Base-by-base conservation (phyloP, 2,888 invertebrate species). In the Flabesymbios commensalis region DNA sequence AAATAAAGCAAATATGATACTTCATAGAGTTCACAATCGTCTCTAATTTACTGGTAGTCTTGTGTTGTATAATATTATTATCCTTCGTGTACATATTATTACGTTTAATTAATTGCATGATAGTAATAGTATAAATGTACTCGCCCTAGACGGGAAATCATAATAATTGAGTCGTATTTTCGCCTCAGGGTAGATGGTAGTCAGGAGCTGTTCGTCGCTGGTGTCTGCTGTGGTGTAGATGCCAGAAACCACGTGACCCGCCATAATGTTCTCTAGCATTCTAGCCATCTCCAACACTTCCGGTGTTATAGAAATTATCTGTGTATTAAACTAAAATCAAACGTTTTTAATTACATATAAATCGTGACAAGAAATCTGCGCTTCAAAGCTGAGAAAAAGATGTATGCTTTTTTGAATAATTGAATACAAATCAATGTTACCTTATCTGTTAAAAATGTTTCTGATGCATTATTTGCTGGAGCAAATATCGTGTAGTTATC, bases 391-490 rank as follows among this genome's bases (percentile, higher is more conserved):
- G n/a, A n/a, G n/a, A n/a, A n/a, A n/a, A n/a, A n/a, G n/a, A n/a
- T n/a, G n/a, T n/a, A n/a, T n/a, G n/a, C n/a, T n/a, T n/a, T n/a
- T n/a, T n/a, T n/a, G n/a, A n/a, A n/a, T n/a, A n/a, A n/a, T n/a
- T n/a, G n/a, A n/a, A n/a, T n/a, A n/a, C n/a, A n/a, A n/a, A n/a
- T n/a, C 24, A 51, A 31, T 53, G 24, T 53, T 53, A 36, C 28
- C 41, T 28, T n/a, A 22, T 19, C 31, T 42, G 43, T 24, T 71
- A 22, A 24, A 26, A 26, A 64, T 36, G 72, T 72, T 33, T 69
- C 64, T 65, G 90, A 89, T 22, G 90, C 90, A 42, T 85, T 85
- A 76, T 90, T 87, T 7, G 88, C 88, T 1, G 86, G 86, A 28
- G 88, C 89, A 72, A 90, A 73, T 83, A 87, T 26, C 83, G 88